Evolutionary conservation across 2,113 vertebrate genomes (phyloP).

Genomic region (Excalfactoria chinensis): DNA sequence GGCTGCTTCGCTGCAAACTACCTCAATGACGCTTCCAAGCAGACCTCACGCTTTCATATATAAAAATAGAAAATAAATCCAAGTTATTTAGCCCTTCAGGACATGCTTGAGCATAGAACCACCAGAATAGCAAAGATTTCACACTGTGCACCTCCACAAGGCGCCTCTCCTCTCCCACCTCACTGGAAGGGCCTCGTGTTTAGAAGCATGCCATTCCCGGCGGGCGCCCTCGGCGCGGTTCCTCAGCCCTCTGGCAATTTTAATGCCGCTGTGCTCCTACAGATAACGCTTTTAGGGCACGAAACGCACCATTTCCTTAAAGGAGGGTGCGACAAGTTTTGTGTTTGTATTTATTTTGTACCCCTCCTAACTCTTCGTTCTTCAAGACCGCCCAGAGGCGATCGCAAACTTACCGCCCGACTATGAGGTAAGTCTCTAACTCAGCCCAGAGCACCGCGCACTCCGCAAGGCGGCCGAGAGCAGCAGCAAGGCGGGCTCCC

Average conservation of each 20-base stretch:
- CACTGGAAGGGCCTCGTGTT: neutral
- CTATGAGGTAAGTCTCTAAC: neutral
- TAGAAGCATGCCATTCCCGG: neutral
- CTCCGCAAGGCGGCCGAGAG: neutral
- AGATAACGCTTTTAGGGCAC: neutral
- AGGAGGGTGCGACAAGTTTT: accelerated
- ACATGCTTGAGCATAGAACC: neutral
- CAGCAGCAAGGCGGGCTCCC: neutral
- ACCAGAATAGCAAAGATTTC: neutral
- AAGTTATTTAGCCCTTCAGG: neutral
- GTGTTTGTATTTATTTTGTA: no score
- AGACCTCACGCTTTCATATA: neutral
- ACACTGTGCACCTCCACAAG: neutral
- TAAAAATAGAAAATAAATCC: neutral
- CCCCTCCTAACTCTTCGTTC: neutral
- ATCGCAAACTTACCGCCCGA: neutral
- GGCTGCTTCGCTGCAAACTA: neutral
- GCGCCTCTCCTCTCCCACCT: neutral
- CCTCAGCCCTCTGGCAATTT: neutral
- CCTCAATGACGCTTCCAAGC: neutral
- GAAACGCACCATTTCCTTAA: neutral
- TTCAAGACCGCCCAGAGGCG: accelerated
- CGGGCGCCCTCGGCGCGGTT: neutral
- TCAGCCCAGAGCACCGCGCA: neutral
- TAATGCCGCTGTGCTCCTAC: neutral